These are phyloP conservation scores for Amblyjoppa fuscipennis DNA, from an alignment of 2,888 invertebrate genomes.

Conservation along the genomic window DNA sequence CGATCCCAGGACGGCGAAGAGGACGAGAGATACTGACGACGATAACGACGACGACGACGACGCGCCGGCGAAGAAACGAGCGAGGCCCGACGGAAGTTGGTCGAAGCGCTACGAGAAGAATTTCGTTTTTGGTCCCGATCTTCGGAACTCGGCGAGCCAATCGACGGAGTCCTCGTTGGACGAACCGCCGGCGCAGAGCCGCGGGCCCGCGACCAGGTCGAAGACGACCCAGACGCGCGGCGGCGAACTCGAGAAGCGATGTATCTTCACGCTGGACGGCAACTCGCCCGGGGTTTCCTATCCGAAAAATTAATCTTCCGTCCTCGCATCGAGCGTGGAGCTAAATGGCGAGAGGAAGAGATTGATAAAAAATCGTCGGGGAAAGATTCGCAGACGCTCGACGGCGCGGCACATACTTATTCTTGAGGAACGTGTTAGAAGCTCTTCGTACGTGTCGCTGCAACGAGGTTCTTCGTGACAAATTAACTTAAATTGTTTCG, in stretches of 20 bases:
- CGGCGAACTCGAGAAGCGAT: conserved; percentile 53
- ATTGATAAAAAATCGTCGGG: conserved; percentile 18
- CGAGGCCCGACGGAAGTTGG: conserved; percentile 64
- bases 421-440: neutral
- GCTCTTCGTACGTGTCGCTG: neutral
- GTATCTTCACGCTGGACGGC: conserved; percentile 58
- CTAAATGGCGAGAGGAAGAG: neutral
- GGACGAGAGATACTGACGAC: conserved; percentile 23
- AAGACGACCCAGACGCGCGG: conserved; percentile 28
- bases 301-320: conserved; percentile 50
- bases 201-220: conserved; percentile 3
- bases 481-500: neutral
- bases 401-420: neutral
- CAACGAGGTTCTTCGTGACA: neutral
- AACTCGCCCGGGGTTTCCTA: conserved; percentile 22
- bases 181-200: neutral
- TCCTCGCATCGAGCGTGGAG: neutral
- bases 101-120: conserved; percentile 65
- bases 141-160: neutral
- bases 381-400: neutral
- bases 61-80: conserved; percentile 47
- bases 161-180: conserved; percentile 10
- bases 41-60: conserved; percentile 24
- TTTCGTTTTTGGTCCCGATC: conserved; percentile 67
- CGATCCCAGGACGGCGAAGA: conserved; percentile 24